Evolutionary conservation across 2,113 vertebrate species (phyloP).

Genomic region (Menidia beryllina): DNA sequence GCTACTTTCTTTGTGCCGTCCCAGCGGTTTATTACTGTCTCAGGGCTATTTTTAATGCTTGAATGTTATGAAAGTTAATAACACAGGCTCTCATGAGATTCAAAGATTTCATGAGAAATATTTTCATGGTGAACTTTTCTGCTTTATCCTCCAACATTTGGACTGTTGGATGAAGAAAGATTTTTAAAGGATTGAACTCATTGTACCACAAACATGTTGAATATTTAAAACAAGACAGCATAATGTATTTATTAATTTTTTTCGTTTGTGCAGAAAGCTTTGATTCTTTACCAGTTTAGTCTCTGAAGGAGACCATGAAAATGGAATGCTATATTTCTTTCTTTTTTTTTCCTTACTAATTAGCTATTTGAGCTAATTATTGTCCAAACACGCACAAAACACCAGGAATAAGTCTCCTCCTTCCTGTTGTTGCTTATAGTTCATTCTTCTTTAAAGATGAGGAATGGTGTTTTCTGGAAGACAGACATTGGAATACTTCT

Average conservation of each 20-base stretch:
- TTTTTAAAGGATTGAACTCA: conserved; percentile 1
- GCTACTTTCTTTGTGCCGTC: conserved; percentile 39
- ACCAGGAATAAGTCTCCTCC: conserved; percentile 45
- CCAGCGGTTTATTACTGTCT: conserved; percentile 58
- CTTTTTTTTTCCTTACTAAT: conserved; percentile 7
- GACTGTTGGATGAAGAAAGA: neutral
- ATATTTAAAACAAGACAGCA: conserved; percentile 25
- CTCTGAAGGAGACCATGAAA: conserved; percentile 33
- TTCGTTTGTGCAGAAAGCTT: conserved; percentile 23
- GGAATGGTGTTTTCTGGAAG: no score
- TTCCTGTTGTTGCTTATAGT: conserved; percentile 17
- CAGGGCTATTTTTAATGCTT: conserved; percentile 19
- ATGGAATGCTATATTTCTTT: conserved; percentile 28
- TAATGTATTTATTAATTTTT: conserved; percentile 47
- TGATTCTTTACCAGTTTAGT: conserved; percentile 1
- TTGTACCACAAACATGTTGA: neutral
- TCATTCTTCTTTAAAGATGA: no score
- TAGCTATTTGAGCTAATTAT: conserved; percentile 54
- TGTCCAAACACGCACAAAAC: conserved; percentile 30
- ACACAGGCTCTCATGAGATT: conserved; percentile 13
- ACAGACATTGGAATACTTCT: no score
- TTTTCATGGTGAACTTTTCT: neutral
- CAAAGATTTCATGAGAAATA: neutral
- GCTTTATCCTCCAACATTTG: neutral
- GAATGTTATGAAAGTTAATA: conserved; percentile 53